phyloP scores from a whole-genome alignment of 2,797 vertebrate species.

The Hirundo rustica region DNA sequence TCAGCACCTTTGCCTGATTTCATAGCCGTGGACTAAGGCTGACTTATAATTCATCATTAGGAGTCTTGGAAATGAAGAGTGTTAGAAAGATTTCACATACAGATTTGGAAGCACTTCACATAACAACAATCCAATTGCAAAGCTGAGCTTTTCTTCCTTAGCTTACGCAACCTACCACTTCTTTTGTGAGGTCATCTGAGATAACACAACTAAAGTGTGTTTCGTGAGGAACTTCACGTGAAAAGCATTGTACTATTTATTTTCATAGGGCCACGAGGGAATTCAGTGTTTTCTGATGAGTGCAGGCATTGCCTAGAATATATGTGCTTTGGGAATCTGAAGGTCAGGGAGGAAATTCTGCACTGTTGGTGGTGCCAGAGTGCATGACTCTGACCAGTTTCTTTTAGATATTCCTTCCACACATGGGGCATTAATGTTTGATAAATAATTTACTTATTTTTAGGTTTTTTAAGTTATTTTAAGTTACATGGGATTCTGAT shows the following conservation, averaged over 20 bases:
- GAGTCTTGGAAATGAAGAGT: background rate
- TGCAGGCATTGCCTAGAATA: background rate
- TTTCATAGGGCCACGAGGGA: background rate
- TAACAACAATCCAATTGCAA: background rate
- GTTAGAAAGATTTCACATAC: background rate
- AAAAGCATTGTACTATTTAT: background rate
- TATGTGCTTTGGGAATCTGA: background rate
- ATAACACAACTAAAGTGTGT: background rate
- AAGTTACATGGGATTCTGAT: background rate
- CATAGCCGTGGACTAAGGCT: conserved; percentile 3
- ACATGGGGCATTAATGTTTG: accelerated
- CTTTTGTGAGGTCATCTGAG: background rate
- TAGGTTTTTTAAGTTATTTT: background rate
- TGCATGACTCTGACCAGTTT: background rate
- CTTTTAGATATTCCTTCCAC: background rate
- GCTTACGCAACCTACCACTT: background rate
- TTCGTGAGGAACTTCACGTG: background rate
- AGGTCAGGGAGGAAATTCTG: background rate
- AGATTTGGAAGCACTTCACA: background rate
- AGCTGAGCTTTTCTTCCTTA: background rate
- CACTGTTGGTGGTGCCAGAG: background rate
- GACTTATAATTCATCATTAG: background rate
- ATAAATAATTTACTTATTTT: background rate
- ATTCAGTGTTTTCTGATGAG: background rate
- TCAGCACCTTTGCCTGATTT: conserved; percentile 25